These are phyloP conservation scores for Ophion slaviceki DNA, from an alignment of 2,888 invertebrate species.

Conservation along the genomic window DNA sequence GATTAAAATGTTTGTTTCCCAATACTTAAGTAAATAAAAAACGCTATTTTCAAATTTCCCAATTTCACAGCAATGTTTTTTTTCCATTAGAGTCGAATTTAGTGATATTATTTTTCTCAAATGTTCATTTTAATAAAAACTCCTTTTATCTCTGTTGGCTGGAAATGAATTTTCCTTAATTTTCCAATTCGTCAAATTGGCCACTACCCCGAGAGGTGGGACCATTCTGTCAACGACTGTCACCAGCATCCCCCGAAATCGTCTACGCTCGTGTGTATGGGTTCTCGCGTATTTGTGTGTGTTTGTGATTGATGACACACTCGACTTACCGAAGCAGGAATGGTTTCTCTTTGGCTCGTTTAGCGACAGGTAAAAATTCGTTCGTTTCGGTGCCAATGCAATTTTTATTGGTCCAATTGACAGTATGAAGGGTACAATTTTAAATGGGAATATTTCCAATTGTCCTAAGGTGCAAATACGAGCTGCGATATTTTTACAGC, in stretches of 20 bases:
- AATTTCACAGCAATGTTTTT: no score
- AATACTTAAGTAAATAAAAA: no score
- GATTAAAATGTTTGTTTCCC: no score
- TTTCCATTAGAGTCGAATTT: no score
- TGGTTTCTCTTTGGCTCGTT: conserved; percentile 39
- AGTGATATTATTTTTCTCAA: no score
- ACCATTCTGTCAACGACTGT: background rate
- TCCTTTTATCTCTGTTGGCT: no score
- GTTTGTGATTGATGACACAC: conserved; percentile 63
- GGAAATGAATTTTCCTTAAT: background rate
- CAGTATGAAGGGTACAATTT: background rate
- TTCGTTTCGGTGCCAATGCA: conserved; percentile 10
- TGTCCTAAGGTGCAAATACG: background rate
- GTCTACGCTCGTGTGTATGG: background rate
- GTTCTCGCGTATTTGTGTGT: conserved; percentile 6
- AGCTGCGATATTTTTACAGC: background rate
- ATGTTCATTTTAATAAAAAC: no score
- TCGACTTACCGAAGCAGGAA: conserved; percentile 74
- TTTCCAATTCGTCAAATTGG: background rate
- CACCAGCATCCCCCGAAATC: conserved; percentile 2
- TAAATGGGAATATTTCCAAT: conserved; percentile 3
- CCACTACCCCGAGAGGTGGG: background rate
- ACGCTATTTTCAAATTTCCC: no score
- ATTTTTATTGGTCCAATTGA: background rate
- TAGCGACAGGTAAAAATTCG: conserved; percentile 7